These are phyloP conservation scores for Corythornis cristatus DNA, from an alignment of 2,113 vertebrate genomes.

Conservation along the genomic window DNA sequence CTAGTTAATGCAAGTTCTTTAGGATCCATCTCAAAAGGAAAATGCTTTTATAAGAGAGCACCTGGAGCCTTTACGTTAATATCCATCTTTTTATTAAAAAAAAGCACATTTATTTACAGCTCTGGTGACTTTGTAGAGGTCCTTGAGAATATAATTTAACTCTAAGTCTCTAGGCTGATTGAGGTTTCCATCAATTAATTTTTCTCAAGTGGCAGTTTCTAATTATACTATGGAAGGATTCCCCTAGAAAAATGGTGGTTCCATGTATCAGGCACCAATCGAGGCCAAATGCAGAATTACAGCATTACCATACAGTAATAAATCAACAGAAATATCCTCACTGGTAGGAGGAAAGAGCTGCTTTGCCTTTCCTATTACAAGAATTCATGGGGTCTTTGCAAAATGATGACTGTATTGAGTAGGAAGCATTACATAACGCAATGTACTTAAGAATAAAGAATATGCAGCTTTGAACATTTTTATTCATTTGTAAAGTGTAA, in stretches of 20 bases:
- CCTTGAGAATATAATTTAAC: neutral
- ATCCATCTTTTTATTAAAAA: neutral
- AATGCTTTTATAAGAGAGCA: neutral
- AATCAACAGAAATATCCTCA: neutral
- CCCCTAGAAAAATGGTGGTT: neutral
- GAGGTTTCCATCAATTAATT: slow-evolving; percentile 1
- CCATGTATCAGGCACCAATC: neutral
- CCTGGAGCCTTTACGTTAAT: neutral
- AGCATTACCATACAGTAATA: neutral
- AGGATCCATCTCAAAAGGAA: neutral
- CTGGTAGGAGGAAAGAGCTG: slow-evolving; percentile 1
- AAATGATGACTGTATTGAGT: neutral
- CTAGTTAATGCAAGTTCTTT: neutral
- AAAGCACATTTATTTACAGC: neutral
- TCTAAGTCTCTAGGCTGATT: neutral
- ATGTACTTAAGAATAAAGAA: neutral
- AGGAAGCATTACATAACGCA: neutral
- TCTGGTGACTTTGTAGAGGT: neutral
- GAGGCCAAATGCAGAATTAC: slow-evolving; percentile 1
- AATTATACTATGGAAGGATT: neutral
- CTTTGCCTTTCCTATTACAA: neutral
- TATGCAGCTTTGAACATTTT: neutral
- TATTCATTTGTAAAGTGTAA: neutral
- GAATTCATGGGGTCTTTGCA: slow-evolving; percentile 1
- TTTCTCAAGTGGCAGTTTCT: neutral